These are phyloP conservation scores for Sterna hirundo DNA, from an alignment of 2,113 vertebrate species.

Conservation along the genomic window DNA sequence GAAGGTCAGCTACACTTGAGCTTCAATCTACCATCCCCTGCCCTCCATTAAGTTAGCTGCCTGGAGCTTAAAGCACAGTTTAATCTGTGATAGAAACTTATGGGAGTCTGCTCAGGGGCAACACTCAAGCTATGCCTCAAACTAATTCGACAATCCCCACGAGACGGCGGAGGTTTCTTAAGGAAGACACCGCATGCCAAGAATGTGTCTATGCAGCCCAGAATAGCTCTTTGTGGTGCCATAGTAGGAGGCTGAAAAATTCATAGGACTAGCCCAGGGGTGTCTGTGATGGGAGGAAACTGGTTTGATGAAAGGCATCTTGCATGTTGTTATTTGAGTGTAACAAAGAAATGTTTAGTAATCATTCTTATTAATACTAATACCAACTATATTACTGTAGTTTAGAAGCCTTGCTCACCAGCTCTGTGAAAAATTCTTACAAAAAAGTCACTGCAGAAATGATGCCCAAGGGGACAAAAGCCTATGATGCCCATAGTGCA, in stretches of 20 bases:
- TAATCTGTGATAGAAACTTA: slow-evolving; percentile 53
- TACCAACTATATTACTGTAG: background rate
- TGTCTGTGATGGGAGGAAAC: background rate
- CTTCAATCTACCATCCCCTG: slow-evolving; percentile 48
- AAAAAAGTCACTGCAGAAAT: background rate
- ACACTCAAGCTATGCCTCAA: slow-evolving; percentile 45
- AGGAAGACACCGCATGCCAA: background rate
- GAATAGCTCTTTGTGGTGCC: background rate
- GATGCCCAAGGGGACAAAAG: background rate
- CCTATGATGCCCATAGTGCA: rapidly evolving
- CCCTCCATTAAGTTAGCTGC: slow-evolving; percentile 59
- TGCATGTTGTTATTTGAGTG: background rate
- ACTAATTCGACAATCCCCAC: background rate
- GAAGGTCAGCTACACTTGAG: slow-evolving; percentile 60
- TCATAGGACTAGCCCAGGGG: background rate
- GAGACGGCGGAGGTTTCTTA: background rate
- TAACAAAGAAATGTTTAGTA: background rate
- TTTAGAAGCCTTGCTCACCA: background rate
- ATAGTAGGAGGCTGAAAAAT: background rate
- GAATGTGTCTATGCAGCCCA: background rate
- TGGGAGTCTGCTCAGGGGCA: slow-evolving; percentile 43
- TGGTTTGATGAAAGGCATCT: background rate
- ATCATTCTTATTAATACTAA: background rate
- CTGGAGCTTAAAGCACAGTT: slow-evolving; percentile 54
- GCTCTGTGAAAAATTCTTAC: background rate